Conservation (phyloP, 2,113 vertebrate species). For the Donacobius atricapilla region DNA sequence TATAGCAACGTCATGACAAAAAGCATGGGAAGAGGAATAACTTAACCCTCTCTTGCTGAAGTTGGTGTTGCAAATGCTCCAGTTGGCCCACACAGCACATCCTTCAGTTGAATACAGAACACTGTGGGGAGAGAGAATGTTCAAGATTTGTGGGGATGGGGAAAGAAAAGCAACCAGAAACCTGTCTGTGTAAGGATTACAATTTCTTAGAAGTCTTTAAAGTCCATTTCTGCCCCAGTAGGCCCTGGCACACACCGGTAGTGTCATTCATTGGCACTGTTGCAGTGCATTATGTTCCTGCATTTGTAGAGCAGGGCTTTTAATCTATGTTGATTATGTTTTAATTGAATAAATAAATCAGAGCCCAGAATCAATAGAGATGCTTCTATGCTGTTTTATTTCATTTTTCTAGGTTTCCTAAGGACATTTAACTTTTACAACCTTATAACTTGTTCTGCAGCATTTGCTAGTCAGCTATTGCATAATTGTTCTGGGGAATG, state of each 20-base stretch:
- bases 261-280: background rate
- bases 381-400: constrained; percentile 24
- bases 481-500: constrained; percentile 38
- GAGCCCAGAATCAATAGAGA: constrained; percentile 27
- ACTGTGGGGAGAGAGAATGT: background rate
- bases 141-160: background rate
- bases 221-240: background rate
- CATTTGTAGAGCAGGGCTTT: background rate
- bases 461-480: constrained; percentile 43
- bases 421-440: constrained; percentile 62
- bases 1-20: background rate
- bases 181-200: background rate
- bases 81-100: background rate
- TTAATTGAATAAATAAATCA: constrained; percentile 57
- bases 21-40: background rate
- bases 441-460: constrained; percentile 36
- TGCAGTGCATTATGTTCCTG: background rate
- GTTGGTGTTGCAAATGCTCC: background rate
- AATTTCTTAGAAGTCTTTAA: background rate
- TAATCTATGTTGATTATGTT: constrained; percentile 45
- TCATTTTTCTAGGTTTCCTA: constrained; percentile 47
- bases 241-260: background rate
- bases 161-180: background rate
- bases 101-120: rapidly evolving
- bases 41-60: constrained; percentile 12